Percentiles rank a stretch among this genome's conserved stretches.
Evolutionary conservation across 2,113 vertebrate species (phyloP).

Genomic region (Motacilla tschutschensis): DNA sequence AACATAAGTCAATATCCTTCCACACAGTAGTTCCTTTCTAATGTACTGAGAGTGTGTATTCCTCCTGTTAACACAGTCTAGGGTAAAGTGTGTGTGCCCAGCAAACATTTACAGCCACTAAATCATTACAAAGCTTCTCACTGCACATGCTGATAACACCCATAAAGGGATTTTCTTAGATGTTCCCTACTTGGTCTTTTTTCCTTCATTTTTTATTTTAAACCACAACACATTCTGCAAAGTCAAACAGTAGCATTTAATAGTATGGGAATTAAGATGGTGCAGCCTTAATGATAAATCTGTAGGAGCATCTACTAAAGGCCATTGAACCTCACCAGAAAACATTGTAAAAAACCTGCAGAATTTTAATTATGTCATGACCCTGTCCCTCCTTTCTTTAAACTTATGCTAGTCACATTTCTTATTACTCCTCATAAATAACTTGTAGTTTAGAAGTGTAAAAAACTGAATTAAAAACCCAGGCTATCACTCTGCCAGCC

Average conservation of each 20-base stretch:
- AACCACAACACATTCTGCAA: neutral
- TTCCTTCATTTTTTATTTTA: neutral
- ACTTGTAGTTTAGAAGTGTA: neutral
- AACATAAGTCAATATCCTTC: neutral
- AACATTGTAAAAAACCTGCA: neutral
- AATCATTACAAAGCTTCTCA: neutral
- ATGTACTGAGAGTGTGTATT: fast-evolving
- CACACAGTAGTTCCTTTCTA: neutral
- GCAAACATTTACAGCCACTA: neutral
- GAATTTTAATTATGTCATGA: neutral
- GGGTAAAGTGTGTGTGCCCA: fast-evolving
- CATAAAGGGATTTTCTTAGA: neutral
- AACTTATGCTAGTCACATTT: neutral
- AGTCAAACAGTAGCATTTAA: neutral
- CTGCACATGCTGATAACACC: fast-evolving
- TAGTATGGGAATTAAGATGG: neutral
- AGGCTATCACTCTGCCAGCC: neutral
- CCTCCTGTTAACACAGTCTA: neutral
- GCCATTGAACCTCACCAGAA: neutral
- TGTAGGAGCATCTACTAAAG: neutral
- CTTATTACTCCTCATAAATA: neutral
- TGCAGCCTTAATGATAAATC: neutral
- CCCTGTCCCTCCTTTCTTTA: neutral
- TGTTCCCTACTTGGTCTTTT: neutral
- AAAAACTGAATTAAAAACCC: neutral